Percentiles rank a stretch among this genome's conserved stretches.
Conservation (phyloP, 2,113 vertebrate genomes). For the Apodemus sylvaticus region DNA sequence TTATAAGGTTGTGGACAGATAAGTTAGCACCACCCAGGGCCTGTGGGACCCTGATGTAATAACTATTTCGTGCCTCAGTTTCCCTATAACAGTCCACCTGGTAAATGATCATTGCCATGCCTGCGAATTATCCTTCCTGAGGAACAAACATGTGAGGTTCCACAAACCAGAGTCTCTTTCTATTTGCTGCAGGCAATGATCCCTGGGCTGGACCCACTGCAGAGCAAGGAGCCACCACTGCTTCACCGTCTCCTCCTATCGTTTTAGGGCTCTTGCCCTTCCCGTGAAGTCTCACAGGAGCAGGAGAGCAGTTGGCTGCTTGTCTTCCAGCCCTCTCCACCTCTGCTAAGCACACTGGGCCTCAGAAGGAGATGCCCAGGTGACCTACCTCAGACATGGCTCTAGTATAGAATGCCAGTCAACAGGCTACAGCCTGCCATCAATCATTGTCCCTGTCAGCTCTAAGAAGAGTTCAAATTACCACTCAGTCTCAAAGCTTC, state of each 20-base stretch:
- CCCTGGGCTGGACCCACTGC: too few relatives aligned
- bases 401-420: background rate
- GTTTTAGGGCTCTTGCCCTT: background rate
- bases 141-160: too few relatives aligned
- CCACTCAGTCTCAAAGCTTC: background rate
- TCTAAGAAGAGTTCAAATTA: background rate
- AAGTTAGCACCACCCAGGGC: rapidly evolving
- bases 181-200: background rate
- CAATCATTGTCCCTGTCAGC: background rate
- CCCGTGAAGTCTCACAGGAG: background rate
- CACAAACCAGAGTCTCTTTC: too few relatives aligned
- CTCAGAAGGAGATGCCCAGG: background rate
- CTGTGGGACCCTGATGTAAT: background rate
- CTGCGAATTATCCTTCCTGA: background rate
- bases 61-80: background rate
- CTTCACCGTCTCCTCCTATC: background rate
- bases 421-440: background rate
- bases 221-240: background rate
- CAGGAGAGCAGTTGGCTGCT: too few relatives aligned
- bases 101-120: background rate
- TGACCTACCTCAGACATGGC: background rate
- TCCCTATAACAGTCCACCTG: background rate
- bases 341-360: rapidly evolving
- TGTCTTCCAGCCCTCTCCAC: background rate
- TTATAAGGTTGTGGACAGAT: rapidly evolving